A percentile compares a stretch with the other conserved stretches of the same genome.
These are phyloP conservation scores for Anoplophora glabripennis DNA, from an alignment of 1,140 invertebrate genomes.

Conservation along the genomic window DNA sequence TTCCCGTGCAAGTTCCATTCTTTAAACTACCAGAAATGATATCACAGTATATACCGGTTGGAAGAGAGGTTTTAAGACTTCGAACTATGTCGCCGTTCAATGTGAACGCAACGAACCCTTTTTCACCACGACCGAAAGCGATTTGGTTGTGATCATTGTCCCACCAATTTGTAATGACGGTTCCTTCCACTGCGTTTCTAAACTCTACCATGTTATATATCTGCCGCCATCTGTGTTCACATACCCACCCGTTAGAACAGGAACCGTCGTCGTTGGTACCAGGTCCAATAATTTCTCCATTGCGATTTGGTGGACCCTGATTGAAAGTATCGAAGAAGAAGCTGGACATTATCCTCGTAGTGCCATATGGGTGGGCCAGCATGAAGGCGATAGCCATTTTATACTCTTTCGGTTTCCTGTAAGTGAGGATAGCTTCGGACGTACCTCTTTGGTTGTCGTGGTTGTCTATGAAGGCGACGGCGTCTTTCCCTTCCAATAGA, in stretches of 20 bases:
- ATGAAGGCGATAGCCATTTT: constrained; percentile 77
- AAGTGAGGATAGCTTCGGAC: constrained; percentile 53
- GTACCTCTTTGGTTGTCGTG: constrained; percentile 52
- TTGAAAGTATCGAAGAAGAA: constrained; percentile 57
- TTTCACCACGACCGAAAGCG: constrained; percentile 67
- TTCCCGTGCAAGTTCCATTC: constrained; percentile 67
- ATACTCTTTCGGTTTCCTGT: constrained; percentile 57
- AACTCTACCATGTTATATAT: constrained; percentile 80
- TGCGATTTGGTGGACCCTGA: constrained; percentile 43
- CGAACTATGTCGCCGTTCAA: constrained; percentile 59
- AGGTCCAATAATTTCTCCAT: constrained; percentile 61
- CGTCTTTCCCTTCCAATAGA: constrained; percentile 53
- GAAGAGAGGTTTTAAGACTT: constrained; percentile 65
- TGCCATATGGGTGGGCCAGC: constrained; percentile 78
- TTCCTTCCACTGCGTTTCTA: constrained; percentile 61
- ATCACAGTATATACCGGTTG: constrained; percentile 80
- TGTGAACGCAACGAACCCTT: constrained; percentile 75
- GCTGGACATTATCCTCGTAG: constrained; percentile 76
- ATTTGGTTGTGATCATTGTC: constrained; percentile 72
- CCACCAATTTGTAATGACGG: constrained; percentile 66
- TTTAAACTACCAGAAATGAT: constrained; percentile 71
- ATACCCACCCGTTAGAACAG: constrained; percentile 81
- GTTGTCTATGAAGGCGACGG: constrained; percentile 64
- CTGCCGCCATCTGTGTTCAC: constrained; percentile 84
- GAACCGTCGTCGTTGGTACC: constrained; percentile 61